Conservation (phyloP, 2,888 invertebrate species). For the Caenorhabditis macrosperma region DNA sequence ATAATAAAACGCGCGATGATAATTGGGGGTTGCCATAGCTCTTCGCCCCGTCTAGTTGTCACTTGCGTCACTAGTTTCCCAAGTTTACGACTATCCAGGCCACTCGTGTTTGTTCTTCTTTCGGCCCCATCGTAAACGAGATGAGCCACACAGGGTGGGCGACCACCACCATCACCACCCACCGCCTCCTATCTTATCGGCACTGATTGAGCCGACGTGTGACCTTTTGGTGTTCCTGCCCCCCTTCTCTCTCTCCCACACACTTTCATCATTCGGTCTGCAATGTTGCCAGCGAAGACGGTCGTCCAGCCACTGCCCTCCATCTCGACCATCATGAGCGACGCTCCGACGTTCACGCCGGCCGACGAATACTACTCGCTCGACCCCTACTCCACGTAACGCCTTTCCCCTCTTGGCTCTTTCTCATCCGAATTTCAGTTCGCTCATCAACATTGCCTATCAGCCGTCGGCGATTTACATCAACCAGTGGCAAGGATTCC, state of each 20-base stretch:
- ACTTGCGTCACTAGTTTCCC: neutral
- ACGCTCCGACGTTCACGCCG: neutral
- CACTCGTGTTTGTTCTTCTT: neutral
- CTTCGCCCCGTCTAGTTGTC: too few species aligned
- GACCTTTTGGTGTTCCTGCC: slow-evolving; percentile 16
- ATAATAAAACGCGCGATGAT: too few species aligned
- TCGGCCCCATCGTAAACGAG: slow-evolving; percentile 8
- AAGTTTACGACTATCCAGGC: neutral
- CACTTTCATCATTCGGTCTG: neutral
- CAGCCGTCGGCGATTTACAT: neutral
- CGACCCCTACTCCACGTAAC: slow-evolving; percentile 23
- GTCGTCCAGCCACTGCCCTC: slow-evolving; percentile 9
- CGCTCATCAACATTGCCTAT: slow-evolving; percentile 19
- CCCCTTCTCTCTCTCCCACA: slow-evolving; percentile 1
- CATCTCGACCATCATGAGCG: neutral
- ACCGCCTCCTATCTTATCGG: slow-evolving; percentile 36
- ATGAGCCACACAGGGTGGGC: slow-evolving; percentile 42
- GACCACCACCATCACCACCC: too few species aligned
- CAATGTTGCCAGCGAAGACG: neutral
- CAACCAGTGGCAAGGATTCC: slow-evolving; percentile 9
- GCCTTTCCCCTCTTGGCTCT: too few species aligned
- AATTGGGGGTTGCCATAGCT: too few species aligned
- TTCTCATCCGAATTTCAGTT: slow-evolving; percentile 3
- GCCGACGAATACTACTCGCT: slow-evolving; percentile 10
- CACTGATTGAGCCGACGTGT: neutral